Conservation (phyloP, 37 sponge, comb jelly and placozoan species). For the Eunapius fragilis region DNA sequence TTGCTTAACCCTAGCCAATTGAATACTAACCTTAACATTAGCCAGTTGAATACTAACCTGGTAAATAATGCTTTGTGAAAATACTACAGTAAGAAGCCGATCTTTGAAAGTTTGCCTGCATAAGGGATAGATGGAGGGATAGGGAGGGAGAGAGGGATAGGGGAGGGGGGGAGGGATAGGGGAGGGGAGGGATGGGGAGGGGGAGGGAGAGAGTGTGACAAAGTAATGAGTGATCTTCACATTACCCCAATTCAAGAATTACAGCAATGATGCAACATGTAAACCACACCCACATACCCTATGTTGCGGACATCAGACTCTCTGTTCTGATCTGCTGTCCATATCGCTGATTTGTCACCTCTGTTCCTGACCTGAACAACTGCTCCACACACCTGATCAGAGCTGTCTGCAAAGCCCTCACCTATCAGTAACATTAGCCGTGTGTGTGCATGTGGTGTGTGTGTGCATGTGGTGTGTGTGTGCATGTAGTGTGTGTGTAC, state of each 20-base stretch:
- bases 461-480: too few species aligned
- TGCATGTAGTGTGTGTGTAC: too few species aligned
- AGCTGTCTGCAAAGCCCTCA: constrained; percentile 75
- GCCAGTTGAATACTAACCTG: too few species aligned
- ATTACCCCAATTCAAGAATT: too few species aligned
- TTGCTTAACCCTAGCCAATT: too few species aligned
- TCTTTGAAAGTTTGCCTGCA: neutral
- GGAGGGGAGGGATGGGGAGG: too few species aligned
- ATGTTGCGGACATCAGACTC: constrained; percentile 46
- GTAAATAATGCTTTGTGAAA: neutral
- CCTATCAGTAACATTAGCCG: constrained; percentile 82
- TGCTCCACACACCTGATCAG: constrained; percentile 84
- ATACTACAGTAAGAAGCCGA: neutral
- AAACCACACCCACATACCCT: constrained; percentile 64
- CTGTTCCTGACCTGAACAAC: constrained; percentile 77
- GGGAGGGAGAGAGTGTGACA: too few species aligned
- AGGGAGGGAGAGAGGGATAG: too few species aligned
- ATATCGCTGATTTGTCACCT: constrained; percentile 81
- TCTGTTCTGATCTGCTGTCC: constrained; percentile 67
- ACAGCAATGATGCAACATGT: too few species aligned
- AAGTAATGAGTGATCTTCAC: too few species aligned
- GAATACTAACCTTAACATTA: too few species aligned
- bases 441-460: too few species aligned
- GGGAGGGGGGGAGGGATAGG: neutral
- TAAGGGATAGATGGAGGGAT: neutral